Evolutionary conservation across 1,140 invertebrate species (phyloP), one percentile per base, ranked within the genome.

Genomic region (Drosophila tsacasi): DNA sequence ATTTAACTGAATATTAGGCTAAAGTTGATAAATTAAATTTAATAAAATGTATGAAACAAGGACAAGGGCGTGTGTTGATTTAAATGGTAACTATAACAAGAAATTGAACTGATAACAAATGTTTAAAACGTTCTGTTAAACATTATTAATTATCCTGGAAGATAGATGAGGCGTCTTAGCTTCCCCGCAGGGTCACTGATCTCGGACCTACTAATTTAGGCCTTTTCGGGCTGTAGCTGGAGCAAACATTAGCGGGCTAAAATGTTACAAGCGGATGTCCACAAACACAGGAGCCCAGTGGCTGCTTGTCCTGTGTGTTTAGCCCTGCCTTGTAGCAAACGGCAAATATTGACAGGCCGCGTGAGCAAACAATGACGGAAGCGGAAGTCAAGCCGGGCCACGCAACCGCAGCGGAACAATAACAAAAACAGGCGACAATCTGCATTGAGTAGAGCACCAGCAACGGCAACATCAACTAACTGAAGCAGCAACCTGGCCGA

Each of bases 21-120:
- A 76, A 84, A 66, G 76, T 89, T 89, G 81, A 89, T 89, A 84
- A 89, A 84, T 81, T 84, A 78, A 87, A 87, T 78, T 84, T 87
- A 87, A 87, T 87, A 87, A 87, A 89, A 76, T 89, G 84, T 89
- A 84, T 73, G 76, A 86, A 66, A 76, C 65, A 46, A 71, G 75
- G 55, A 55, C 12, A 10, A 1, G 13, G 21, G 1, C 3, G 19
- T 35, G 7, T 27, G 32, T 21, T 30, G 15, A 25, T 32, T 44
- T 21, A 30, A 17, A 30, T 10, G 19, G 0, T 7, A 13, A 13
- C 40, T 9, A 0, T 5, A 19, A 0, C n/a, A 42, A 49, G 13
- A 17, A 17, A 17, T n/a, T 42, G 5, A 40, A 15, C 3, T 3
- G n/a, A 42, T 19, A 42, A 5, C 12, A 13, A 37, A 13, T 37